These are phyloP conservation scores for Platalea minor DNA, from an alignment of 2,797 vertebrate genomes.

Conservation along the genomic window DNA sequence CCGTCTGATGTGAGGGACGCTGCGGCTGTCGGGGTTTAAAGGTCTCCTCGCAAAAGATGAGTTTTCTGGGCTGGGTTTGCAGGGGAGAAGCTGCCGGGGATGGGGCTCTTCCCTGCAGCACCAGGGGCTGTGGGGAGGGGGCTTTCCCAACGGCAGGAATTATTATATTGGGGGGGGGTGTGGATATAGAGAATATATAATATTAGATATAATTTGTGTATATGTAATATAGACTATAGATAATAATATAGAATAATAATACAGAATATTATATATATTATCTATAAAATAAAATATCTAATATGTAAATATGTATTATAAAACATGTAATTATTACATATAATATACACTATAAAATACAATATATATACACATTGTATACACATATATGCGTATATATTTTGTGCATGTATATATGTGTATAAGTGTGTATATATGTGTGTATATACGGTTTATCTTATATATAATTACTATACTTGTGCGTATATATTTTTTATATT, in stretches of 20 bases:
- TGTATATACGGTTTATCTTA: neutral
- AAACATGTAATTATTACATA: neutral
- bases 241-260: too few relatives aligned
- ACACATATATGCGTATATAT: neutral
- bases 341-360: neutral
- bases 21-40: accelerated
- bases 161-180: neutral
- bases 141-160: neutral
- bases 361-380: neutral
- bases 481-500: too few relatives aligned
- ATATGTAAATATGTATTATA: neutral
- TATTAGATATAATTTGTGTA: neutral
- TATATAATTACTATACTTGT: neutral
- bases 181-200: neutral
- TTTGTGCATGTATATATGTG: neutral
- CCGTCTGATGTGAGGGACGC: accelerated
- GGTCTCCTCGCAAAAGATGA: accelerated
- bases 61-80: accelerated
- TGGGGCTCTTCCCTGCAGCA: neutral
- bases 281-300: too few relatives aligned
- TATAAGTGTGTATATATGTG: neutral
- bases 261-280: neutral
- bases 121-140: accelerated
- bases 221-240: too few relatives aligned
- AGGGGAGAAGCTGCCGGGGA: neutral